These are phyloP conservation scores for Scaptomyza polygonia DNA, from an alignment of 2,888 invertebrate genomes.

Conservation along the genomic window DNA sequence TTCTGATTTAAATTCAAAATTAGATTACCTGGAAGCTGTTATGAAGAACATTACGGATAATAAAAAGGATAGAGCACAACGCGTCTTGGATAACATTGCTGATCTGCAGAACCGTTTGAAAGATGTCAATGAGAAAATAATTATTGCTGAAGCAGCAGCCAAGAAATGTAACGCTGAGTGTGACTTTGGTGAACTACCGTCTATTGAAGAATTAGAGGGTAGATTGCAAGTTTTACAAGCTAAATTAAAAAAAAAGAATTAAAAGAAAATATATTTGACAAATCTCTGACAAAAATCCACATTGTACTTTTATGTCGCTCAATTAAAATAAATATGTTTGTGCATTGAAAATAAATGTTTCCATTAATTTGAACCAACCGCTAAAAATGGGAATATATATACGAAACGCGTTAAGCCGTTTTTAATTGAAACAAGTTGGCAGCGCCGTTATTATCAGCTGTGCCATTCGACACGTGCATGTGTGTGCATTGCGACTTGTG, in stretches of 20 bases:
- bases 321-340: too few species aligned
- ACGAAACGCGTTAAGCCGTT: constrained; percentile 1
- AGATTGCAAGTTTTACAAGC: constrained; percentile 14
- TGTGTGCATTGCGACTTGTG: constrained; percentile 17
- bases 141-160: not conserved
- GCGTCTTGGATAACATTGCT: not conserved
- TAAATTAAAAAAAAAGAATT: not conserved
- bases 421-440: constrained; percentile 37
- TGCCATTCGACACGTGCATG: constrained; percentile 41
- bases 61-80: not conserved
- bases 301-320: too few species aligned
- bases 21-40: constrained; percentile 12
- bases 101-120: constrained; percentile 7
- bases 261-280: not conserved
- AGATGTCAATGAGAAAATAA: constrained; percentile 1
- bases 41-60: not conserved
- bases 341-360: not conserved
- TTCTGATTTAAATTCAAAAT: not conserved
- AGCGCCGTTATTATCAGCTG: constrained; percentile 41
- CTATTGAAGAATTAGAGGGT: not conserved
- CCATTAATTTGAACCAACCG: constrained; percentile 7
- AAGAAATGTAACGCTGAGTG: constrained; percentile 15
- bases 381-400: not conserved
- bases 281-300: too few species aligned
- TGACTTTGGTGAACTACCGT: constrained; percentile 26